Evolutionary conservation across 2,888 invertebrate genomes (phyloP).

Genomic region (Megalurothrips usitatus): DNA sequence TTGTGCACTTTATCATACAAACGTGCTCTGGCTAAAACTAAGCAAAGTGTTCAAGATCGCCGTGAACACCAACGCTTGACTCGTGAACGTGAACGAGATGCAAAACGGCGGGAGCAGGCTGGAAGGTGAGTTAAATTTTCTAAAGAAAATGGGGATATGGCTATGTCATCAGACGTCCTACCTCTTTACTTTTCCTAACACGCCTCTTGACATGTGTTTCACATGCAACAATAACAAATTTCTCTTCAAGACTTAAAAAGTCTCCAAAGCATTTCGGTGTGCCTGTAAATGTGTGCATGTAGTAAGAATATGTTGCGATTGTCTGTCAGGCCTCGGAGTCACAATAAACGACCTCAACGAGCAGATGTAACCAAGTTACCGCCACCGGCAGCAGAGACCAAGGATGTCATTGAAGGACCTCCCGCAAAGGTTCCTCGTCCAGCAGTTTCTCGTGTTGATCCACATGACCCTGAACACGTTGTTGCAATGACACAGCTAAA

Average conservation of each 20-base stretch:
- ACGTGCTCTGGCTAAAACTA: constrained; percentile 85
- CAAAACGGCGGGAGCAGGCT: constrained; percentile 45
- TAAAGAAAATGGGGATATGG: too few relatives aligned
- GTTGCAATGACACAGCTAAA: constrained; percentile 92
- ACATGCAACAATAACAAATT: not conserved
- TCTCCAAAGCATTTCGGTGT: not conserved
- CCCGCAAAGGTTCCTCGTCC: constrained; percentile 51
- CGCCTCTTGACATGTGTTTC: not conserved
- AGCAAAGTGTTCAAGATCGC: constrained; percentile 70
- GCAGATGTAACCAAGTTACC: constrained; percentile 59
- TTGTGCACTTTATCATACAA: constrained; percentile 90
- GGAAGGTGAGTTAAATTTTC: constrained; percentile 46
- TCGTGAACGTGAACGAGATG: constrained; percentile 48
- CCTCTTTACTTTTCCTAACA: not conserved
- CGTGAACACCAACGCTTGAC: constrained; percentile 47
- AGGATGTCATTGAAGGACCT: constrained; percentile 43
- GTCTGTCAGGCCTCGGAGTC: constrained; percentile 56
- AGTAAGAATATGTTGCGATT: not conserved
- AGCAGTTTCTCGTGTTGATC: constrained; percentile 55
- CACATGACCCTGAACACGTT: constrained; percentile 86
- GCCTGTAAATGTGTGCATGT: too few relatives aligned
- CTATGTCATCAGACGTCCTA: not conserved
- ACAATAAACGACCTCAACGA: constrained; percentile 67
- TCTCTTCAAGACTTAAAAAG: constrained; percentile 27
- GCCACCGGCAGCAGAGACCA: constrained; percentile 48